phyloP scores from a whole-genome alignment of 2,888 invertebrate species.

The Mactromeris polynyma region DNA sequence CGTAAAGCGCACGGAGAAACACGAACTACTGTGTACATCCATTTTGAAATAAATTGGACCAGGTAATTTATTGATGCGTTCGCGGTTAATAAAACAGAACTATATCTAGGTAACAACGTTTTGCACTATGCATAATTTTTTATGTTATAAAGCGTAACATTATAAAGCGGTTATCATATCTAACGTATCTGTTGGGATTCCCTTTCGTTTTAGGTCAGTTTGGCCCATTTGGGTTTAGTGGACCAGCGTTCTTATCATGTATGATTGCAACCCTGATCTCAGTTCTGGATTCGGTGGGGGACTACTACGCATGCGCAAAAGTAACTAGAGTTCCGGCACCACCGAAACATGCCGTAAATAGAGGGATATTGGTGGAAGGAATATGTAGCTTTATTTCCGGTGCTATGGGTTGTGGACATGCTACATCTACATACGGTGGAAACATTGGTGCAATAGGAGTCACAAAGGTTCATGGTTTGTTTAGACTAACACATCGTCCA shows the following conservation, averaged over 20 bases:
- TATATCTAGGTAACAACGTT: no score
- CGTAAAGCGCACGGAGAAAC: no score
- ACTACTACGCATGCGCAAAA: conserved; percentile 94
- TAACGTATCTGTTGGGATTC: no score
- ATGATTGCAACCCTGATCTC: conserved; percentile 78
- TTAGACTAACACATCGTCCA: no score
- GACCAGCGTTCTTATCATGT: conserved; percentile 73
- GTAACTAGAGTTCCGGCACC: conserved; percentile 92
- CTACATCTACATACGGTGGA: conserved; percentile 95
- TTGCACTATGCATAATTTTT: no score
- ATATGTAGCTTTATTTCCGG: conserved; percentile 93
- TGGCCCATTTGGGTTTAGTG: conserved; percentile 71
- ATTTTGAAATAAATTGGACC: no score
- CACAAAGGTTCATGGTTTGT: conserved; percentile 92
- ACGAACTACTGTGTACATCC: no score
- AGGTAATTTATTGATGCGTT: no score
- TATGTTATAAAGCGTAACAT: no score
- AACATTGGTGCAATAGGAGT: conserved; percentile 96
- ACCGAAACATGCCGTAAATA: conserved; percentile 94
- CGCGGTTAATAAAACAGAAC: no score
- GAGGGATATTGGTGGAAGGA: conserved; percentile 92
- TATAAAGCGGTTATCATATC: no score
- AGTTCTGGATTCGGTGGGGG: conserved; percentile 89
- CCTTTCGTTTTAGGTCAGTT: conserved; percentile 73
- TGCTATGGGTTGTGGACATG: conserved; percentile 94